phyloP scores from a whole-genome alignment of 2,797 vertebrate species.

The Paedocypris micromegethes region DNA sequence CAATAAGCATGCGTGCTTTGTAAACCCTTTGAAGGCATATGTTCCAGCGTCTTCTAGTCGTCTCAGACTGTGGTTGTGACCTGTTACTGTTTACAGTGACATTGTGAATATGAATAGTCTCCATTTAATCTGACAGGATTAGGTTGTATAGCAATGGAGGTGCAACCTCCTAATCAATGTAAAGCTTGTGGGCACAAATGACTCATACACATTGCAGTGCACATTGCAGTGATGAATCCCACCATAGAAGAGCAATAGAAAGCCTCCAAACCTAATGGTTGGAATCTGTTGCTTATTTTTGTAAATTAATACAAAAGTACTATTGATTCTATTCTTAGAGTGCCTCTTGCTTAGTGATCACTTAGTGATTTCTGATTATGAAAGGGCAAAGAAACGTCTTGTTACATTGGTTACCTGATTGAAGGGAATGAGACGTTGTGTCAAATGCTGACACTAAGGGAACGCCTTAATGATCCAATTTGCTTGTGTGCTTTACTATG shows the following conservation, averaged over 20 bases:
- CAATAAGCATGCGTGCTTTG: too few species aligned
- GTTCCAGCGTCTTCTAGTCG: too few species aligned
- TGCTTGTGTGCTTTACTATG: too few species aligned
- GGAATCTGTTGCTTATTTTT: conserved; percentile 34
- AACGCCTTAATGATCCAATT: too few species aligned
- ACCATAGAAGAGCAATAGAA: conserved; percentile 26
- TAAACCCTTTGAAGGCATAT: too few species aligned
- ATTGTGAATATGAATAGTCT: conserved; percentile 10
- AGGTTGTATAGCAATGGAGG: conserved; percentile 12
- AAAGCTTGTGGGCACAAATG: conserved; percentile 23
- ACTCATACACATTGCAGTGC: conserved; percentile 19
- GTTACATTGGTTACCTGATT: too few species aligned
- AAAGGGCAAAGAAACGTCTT: too few species aligned
- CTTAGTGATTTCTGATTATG: neutral
- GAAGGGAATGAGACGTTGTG: too few species aligned
- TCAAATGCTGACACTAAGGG: too few species aligned
- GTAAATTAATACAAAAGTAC: conserved; percentile 12
- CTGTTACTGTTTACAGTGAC: conserved; percentile 26
- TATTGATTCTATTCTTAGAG: conserved; percentile 40
- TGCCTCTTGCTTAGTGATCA: conserved; percentile 38
- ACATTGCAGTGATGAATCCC: conserved; percentile 20
- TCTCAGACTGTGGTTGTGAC: neutral
- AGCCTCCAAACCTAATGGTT: conserved; percentile 1
- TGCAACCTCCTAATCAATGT: conserved; percentile 9
- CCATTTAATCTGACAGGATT: conserved; percentile 6